Evolutionary conservation across 2,888 invertebrate genomes (phyloP).

Genomic region (Branchipolynoe longqiensis): DNA sequence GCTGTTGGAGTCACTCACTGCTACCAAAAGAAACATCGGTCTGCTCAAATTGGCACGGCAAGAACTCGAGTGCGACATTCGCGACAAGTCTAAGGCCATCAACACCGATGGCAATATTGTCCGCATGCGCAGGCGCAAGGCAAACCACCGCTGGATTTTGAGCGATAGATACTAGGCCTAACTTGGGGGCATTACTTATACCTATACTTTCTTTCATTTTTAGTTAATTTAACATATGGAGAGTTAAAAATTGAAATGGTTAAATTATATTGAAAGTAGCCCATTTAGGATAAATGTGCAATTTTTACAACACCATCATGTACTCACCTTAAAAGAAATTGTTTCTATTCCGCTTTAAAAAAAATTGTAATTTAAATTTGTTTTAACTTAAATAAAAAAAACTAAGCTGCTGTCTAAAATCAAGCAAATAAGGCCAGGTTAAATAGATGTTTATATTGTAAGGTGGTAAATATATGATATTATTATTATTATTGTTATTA

Average conservation of each 20-base stretch:
- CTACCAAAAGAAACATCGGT: slow-evolving; percentile 80
- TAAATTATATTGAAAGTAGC: neutral
- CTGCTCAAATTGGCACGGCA: slow-evolving; percentile 76
- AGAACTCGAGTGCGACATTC: slow-evolving; percentile 76
- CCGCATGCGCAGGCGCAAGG: slow-evolving; percentile 77
- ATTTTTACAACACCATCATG: neutral
- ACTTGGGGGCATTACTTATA: neutral
- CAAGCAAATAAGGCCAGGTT: no score
- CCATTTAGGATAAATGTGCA: neutral
- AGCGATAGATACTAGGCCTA: slow-evolving; percentile 75
- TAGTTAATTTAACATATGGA: neutral
- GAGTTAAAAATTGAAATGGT: neutral
- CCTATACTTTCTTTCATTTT: neutral
- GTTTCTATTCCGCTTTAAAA: no score
- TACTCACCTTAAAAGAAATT: neutral
- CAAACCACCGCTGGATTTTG: slow-evolving; percentile 79
- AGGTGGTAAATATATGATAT: no score
- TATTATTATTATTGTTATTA: no score
- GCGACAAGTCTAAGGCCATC: slow-evolving; percentile 77
- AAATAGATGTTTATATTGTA: no score
- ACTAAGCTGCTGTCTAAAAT: no score
- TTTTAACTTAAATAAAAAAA: no score
- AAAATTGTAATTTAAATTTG: no score
- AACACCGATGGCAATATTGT: slow-evolving; percentile 77
- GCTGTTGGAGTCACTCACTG: slow-evolving; percentile 78